Percentiles rank a stretch among this genome's conserved stretches.
phyloP scores from a whole-genome alignment of 1,140 invertebrate genomes.

The Phenacoccus solenopsis region DNA sequence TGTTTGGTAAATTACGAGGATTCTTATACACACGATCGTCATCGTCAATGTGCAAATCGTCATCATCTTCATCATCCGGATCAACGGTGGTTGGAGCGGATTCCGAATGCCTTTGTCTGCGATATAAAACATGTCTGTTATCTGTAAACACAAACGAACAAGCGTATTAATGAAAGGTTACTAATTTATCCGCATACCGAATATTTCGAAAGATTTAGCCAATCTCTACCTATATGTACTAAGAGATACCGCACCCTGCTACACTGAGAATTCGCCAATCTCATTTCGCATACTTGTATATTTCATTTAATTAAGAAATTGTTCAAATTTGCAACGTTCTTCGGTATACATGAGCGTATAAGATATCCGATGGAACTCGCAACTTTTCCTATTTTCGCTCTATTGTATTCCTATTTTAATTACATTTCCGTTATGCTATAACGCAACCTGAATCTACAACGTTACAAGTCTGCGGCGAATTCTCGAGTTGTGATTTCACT shows the following conservation, averaged over 20 bases:
- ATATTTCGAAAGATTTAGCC: no score
- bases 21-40: slow-evolving; percentile 74
- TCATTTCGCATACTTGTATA: neutral
- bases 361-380: neutral
- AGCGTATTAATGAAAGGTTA: no score
- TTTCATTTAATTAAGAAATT: slow-evolving; percentile 4
- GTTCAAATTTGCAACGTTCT: neutral
- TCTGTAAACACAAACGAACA: neutral
- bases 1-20: slow-evolving; percentile 72
- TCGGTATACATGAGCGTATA: neutral
- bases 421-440: neutral
- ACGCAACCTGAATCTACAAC: no score
- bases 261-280: neutral
- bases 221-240: no score
- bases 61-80: slow-evolving; percentile 29
- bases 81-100: slow-evolving; percentile 19
- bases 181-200: no score
- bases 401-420: neutral
- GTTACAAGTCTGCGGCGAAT: no score
- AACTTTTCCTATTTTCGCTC: neutral
- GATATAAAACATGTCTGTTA: neutral
- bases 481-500: no score
- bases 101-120: slow-evolving; percentile 13
- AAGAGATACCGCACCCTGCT: no score
- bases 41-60: slow-evolving; percentile 47